Evolutionary conservation across 2,797 vertebrate genomes (phyloP).

Genomic region (Sebastes hubbsi): DNA sequence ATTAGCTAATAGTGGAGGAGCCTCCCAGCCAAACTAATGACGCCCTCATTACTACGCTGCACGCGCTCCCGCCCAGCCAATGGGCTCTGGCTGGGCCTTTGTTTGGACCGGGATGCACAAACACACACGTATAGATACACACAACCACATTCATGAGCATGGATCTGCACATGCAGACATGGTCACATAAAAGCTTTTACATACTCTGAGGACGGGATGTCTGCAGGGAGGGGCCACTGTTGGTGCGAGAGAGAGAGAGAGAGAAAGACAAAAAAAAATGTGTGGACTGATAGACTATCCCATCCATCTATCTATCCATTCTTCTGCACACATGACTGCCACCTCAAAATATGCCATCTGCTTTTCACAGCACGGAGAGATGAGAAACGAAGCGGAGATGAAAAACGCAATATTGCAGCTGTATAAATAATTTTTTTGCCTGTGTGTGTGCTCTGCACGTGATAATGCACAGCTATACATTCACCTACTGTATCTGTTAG

Average conservation of each 20-base stretch:
- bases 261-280: conserved; percentile 23
- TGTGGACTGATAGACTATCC: conserved; percentile 18
- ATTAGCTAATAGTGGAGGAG: conserved; percentile 78
- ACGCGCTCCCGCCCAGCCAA: conserved; percentile 58
- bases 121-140: not conserved
- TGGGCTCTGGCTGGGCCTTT: conserved; percentile 66
- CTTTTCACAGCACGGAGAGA: conserved; percentile 66
- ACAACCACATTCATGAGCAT: not conserved
- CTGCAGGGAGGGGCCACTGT: not conserved
- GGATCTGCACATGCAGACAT: not conserved
- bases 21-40: conserved; percentile 74
- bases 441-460: conserved; percentile 59
- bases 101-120: conserved; percentile 27
- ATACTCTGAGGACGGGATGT: not conserved
- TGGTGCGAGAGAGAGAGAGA: not conserved
- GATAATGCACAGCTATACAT: conserved; percentile 33
- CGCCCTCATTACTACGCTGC: conserved; percentile 70
- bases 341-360: conserved; percentile 75
- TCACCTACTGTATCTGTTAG: conserved; percentile 10
- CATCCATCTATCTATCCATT: conserved; percentile 45
- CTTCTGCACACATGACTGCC: conserved; percentile 61
- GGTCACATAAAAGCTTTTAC: not conserved
- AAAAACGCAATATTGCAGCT: conserved; percentile 68
- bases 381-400: conserved; percentile 44
- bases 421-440: conserved; percentile 70